phyloP scores from a whole-genome alignment of 2,113 vertebrate genomes.

The Gnathonemus longibarbis region DNA sequence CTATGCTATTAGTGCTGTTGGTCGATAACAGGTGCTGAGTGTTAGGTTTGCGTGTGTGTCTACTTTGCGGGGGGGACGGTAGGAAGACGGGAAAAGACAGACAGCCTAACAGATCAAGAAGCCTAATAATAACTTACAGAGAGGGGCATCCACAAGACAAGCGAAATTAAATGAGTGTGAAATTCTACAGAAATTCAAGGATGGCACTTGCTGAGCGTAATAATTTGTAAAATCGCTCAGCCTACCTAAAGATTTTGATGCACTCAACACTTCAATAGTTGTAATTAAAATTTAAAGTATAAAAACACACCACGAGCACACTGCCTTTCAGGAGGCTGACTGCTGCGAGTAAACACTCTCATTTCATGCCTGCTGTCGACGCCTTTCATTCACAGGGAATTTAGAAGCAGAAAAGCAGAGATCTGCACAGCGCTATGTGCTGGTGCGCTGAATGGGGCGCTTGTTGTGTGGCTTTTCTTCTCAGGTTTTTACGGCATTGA shows the following conservation, averaged over 20 bases:
- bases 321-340: not conserved
- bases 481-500: not conserved
- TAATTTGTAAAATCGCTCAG: constrained; percentile 6
- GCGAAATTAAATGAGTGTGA: not conserved
- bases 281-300: constrained; percentile 23
- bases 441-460: not conserved
- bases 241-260: constrained; percentile 9
- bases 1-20: not conserved
- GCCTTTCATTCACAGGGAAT: constrained; percentile 11
- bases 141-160: not conserved
- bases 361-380: constrained; percentile 15
- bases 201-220: constrained; percentile 2
- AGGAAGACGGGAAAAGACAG: not conserved
- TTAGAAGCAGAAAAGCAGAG: constrained; percentile 3
- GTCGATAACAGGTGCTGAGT: not conserved
- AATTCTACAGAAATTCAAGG: not conserved
- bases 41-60: not conserved
- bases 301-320: constrained; percentile 16
- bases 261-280: constrained; percentile 24
- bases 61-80: not conserved
- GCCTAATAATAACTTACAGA: not conserved
- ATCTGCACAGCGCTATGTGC: not conserved
- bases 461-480: not conserved
- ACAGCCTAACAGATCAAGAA: not conserved
- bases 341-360: constrained; percentile 19